Percentiles rank a stretch among this genome's conserved stretches.
Evolutionary conservation across 2,888 invertebrate species (phyloP).

Genomic region (Meiosimyza platycephala): DNA sequence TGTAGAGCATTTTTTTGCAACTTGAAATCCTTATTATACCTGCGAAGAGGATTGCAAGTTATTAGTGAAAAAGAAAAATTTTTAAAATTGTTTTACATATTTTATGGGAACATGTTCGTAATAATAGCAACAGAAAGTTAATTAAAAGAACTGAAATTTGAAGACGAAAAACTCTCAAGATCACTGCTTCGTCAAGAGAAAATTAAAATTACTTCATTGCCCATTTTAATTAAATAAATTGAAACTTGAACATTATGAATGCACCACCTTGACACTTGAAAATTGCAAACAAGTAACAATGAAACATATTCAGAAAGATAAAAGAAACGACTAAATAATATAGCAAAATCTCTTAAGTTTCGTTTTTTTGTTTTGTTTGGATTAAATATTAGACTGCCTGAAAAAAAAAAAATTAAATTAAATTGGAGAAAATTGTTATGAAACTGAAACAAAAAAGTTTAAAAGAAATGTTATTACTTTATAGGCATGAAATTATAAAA

Average conservation of each 20-base stretch:
- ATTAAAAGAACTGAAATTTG: too few relatives aligned
- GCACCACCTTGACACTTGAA: constrained; percentile 18
- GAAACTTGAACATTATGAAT: constrained; percentile 4
- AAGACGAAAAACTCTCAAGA: too few relatives aligned
- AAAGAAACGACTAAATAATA: neutral
- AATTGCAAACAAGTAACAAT: neutral
- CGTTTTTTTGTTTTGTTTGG: neutral
- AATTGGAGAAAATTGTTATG: too few relatives aligned
- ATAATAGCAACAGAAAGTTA: too few relatives aligned
- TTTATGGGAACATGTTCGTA: constrained; percentile 28
- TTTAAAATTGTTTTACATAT: constrained; percentile 32
- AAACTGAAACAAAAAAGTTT: too few relatives aligned
- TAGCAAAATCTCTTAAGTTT: neutral
- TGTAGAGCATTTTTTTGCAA: constrained; percentile 8
- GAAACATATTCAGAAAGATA: neutral
- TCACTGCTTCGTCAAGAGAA: too few relatives aligned
- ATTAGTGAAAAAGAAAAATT: constrained; percentile 19
- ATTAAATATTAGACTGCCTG: neutral
- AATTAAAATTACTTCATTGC: too few relatives aligned
- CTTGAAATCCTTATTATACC: neutral
- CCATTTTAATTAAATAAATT: too few relatives aligned
- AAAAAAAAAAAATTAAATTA: neutral
- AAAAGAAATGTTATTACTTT: too few relatives aligned
- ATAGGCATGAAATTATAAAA: too few relatives aligned
- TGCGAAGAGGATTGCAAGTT: neutral